Evolutionary conservation across 1,140 invertebrate species (phyloP).

Genomic region (Halotydeus destructor): DNA sequence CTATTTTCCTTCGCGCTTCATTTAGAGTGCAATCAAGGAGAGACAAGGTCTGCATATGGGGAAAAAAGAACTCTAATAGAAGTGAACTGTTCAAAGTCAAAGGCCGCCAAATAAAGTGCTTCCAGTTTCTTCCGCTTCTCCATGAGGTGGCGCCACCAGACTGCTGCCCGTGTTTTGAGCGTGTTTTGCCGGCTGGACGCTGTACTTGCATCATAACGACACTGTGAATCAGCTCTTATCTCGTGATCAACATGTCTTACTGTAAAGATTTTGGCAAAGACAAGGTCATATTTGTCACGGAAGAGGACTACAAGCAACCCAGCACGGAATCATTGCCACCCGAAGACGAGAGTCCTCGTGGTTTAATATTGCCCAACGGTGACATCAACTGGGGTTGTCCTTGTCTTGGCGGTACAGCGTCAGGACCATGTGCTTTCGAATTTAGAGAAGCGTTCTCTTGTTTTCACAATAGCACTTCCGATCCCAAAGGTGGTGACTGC

Average conservation of each 20-base stretch:
- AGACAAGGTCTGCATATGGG: too few relatives aligned
- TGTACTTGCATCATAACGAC: too few relatives aligned
- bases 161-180: too few relatives aligned
- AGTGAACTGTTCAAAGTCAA: too few relatives aligned
- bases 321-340: constrained; percentile 47
- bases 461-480: constrained; percentile 59
- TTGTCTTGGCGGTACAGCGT: constrained; percentile 82
- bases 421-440: constrained; percentile 75
- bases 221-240: too few relatives aligned
- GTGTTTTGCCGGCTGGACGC: too few relatives aligned
- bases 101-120: too few relatives aligned
- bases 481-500: constrained; percentile 71
- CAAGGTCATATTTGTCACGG: constrained; percentile 55
- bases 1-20: too few relatives aligned
- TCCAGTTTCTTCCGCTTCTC: too few relatives aligned
- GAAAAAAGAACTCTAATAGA: too few relatives aligned
- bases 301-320: constrained; percentile 44
- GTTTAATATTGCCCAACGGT: constrained; percentile 62
- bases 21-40: too few relatives aligned
- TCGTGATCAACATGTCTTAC: constrained; percentile 8
- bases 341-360: constrained; percentile 26
- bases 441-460: constrained; percentile 85
- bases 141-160: too few relatives aligned
- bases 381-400: constrained; percentile 93
- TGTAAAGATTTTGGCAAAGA: constrained; percentile 40